These are phyloP conservation scores for Plecotus auritus DNA, from an alignment of 2,113 vertebrate species.

Conservation along the genomic window DNA sequence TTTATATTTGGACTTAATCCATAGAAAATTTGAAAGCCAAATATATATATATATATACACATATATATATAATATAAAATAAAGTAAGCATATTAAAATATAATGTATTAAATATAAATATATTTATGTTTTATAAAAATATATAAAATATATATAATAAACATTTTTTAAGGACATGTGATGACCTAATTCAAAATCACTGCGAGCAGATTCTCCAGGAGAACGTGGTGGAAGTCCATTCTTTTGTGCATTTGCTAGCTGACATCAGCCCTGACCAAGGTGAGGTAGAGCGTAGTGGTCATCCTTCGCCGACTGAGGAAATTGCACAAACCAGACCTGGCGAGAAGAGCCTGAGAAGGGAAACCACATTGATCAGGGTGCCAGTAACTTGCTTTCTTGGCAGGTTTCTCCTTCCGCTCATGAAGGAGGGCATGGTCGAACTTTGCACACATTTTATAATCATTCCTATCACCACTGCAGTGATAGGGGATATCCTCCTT, in stretches of 20 bases:
- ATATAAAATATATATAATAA: background rate
- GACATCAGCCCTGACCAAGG: background rate
- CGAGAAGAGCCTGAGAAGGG: conserved; percentile 55
- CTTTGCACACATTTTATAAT: background rate
- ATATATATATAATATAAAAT: background rate
- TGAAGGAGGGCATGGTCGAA: background rate
- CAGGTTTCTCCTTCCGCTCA: background rate
- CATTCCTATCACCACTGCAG: rapidly evolving
- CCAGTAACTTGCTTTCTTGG: background rate
- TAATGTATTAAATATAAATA: background rate
- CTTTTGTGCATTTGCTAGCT: background rate
- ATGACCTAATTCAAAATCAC: background rate
- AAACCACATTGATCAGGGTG: conserved; percentile 65
- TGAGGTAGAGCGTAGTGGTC: background rate
- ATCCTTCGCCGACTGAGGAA: conserved; percentile 42
- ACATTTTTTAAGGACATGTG: background rate
- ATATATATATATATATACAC: background rate
- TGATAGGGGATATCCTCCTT: background rate
- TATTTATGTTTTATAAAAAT: background rate
- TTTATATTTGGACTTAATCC: background rate
- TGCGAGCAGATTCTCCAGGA: background rate
- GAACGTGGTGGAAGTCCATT: background rate
- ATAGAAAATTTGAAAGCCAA: background rate
- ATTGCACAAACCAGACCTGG: conserved; percentile 28
- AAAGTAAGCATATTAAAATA: background rate